phyloP scores from a whole-genome alignment of 1,140 invertebrate genomes.

The Gyrodactylus salaris region DNA sequence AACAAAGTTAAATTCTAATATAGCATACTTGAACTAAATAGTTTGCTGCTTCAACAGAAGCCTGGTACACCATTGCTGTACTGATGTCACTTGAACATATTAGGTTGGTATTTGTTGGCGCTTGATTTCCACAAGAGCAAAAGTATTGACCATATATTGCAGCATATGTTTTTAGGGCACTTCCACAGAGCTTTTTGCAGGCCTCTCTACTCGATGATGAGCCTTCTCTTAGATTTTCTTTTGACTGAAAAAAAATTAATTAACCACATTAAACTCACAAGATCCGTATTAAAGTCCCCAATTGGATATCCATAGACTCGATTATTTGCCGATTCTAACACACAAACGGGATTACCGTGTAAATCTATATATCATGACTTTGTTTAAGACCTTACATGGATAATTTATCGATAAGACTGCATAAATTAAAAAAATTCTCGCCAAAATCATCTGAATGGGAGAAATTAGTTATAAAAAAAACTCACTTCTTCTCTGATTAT shows the following conservation, averaged over 20 bases:
- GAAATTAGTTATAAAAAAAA: no score
- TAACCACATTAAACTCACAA: neutral
- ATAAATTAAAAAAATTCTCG: no score
- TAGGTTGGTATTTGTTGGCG: neutral
- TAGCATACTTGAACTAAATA: no score
- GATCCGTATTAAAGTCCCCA: neutral
- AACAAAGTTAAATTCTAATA: no score
- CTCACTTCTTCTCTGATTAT: no score
- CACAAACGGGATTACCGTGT: neutral
- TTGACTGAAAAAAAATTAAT: neutral
- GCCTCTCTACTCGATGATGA: neutral
- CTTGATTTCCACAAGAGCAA: neutral
- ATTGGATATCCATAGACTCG: neutral
- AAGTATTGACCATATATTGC: neutral
- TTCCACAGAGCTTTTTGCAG: neutral
- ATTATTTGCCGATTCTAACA: neutral
- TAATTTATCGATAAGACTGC: no score
- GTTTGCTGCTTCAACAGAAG: no score
- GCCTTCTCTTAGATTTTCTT: neutral
- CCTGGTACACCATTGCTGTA: neutral
- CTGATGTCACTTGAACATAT: neutral
- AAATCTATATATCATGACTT: no score
- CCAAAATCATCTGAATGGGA: no score
- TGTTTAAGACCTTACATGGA: no score
- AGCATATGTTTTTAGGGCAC: neutral